Conservation (phyloP, 2,113 vertebrate species). For the Callaeas wilsoni region DNA sequence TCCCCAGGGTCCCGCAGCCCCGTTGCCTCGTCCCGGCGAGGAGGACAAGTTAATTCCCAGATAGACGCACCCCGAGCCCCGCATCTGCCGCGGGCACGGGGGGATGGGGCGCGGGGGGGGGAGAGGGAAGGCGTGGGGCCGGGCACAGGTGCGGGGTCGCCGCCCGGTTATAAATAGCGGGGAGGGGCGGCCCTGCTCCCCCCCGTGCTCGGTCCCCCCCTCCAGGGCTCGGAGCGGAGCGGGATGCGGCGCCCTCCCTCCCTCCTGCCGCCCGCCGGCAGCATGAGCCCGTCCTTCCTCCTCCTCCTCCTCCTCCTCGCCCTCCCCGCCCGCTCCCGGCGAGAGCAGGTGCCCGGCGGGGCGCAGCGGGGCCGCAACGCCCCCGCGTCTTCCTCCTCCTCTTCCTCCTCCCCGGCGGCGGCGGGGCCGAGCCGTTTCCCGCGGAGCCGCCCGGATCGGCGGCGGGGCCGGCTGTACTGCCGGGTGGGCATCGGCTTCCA, state of each 20-base stretch:
- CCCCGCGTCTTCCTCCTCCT: neutral
- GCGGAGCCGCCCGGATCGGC: constrained; percentile 84
- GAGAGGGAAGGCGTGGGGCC: neutral
- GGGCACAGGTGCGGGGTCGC: constrained; percentile 46
- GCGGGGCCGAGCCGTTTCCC: constrained; percentile 64
- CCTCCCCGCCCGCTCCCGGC: constrained; percentile 60
- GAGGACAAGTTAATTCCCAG: constrained; percentile 40
- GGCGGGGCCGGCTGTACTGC: constrained; percentile 91
- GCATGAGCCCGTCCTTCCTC: constrained; percentile 84
- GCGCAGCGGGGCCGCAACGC: constrained; percentile 16
- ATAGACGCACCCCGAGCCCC: neutral
- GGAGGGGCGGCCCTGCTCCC: neutral
- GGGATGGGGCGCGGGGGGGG: neutral
- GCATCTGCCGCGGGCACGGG: constrained; percentile 4
- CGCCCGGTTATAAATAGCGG: constrained; percentile 86
- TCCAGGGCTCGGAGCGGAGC: constrained; percentile 2
- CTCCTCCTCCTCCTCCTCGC: constrained; percentile 77
- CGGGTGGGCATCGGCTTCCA: constrained; percentile 97
- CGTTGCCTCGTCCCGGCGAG: neutral
- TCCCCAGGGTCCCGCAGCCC: neutral
- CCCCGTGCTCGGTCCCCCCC: neutral
- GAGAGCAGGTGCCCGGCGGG: constrained; percentile 39
- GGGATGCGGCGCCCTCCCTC: constrained; percentile 76
- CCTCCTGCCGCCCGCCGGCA: constrained; percentile 72
- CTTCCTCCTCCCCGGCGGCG: neutral